Percentiles rank a stretch among this genome's conserved stretches.
phyloP scores from a whole-genome alignment of 2,888 invertebrate species.

The Drosophila diplacantha region DNA sequence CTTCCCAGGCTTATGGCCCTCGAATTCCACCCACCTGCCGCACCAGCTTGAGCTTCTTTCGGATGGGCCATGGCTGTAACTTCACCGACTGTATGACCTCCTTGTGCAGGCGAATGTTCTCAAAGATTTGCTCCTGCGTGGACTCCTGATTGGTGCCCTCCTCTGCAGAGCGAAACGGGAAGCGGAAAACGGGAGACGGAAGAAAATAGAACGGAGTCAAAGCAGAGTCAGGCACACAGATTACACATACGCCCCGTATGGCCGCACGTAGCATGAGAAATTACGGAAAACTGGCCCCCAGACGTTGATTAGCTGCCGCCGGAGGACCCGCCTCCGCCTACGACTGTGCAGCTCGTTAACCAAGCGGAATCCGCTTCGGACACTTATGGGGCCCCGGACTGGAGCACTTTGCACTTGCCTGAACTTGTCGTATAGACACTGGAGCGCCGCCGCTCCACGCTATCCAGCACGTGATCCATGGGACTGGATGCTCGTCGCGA shows the following conservation, averaged over 20 bases:
- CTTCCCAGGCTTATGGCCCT: too few relatives aligned
- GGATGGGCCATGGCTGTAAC: conserved; percentile 89
- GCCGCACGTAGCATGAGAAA: conserved; percentile 59
- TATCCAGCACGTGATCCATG: conserved; percentile 77
- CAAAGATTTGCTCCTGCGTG: conserved; percentile 92
- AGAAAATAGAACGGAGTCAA: conserved; percentile 61
- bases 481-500: conserved; percentile 82
- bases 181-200: not conserved
- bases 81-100: conserved; percentile 93
- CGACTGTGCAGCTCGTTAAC: conserved; percentile 32
- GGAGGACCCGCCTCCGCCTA: conserved; percentile 39
- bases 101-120: conserved; percentile 93
- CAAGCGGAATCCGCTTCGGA: conserved; percentile 48
- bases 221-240: conserved; percentile 74
- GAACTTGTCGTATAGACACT: conserved; percentile 92
- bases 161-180: conserved; percentile 80
- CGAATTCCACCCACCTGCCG: conserved; percentile 79
- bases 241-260: conserved; percentile 56
- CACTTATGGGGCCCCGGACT: conserved; percentile 57
- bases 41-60: conserved; percentile 88
- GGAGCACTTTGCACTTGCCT: conserved; percentile 82
- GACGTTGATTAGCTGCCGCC: conserved; percentile 66
- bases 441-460: conserved; percentile 80
- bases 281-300: conserved; percentile 45
- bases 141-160: conserved; percentile 82